phyloP scores from a whole-genome alignment of 2,888 invertebrate species.

The Aporophyla nigra region DNA sequence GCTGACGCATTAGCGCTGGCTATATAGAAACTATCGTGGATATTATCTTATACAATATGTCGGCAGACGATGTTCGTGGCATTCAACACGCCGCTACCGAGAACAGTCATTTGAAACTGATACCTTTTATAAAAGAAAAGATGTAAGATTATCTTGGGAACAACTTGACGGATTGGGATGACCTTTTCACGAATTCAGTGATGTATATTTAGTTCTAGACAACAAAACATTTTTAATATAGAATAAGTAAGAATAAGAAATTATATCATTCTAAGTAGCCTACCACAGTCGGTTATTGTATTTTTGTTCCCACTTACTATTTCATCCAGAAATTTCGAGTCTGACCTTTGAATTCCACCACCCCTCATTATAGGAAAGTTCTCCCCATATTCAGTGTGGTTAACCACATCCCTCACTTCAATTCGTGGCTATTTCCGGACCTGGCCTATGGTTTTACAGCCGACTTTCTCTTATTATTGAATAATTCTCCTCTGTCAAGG shows the following conservation, averaged over 20 bases:
- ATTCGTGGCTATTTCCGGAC: conserved; percentile 9
- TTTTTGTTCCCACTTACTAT: neutral
- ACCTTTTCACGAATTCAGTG: conserved; percentile 24
- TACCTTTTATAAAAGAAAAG: conserved; percentile 16
- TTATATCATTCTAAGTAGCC: neutral
- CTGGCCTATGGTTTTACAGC: neutral
- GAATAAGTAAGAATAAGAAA: neutral
- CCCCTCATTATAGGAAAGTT: neutral
- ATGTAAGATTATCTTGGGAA: conserved; percentile 20
- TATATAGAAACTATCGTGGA: conserved; percentile 49
- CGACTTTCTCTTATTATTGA: conserved; percentile 27
- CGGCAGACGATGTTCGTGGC: conserved; percentile 20
- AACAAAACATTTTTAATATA: conserved; percentile 9
- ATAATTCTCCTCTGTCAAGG: conserved; percentile 17
- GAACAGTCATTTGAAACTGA: conserved; percentile 35
- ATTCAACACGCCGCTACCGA: conserved; percentile 25
- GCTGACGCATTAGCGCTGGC: conserved; percentile 60
- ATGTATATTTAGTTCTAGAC: neutral
- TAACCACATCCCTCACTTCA: conserved; percentile 23
- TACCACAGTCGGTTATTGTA: neutral
- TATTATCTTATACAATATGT: conserved; percentile 33
- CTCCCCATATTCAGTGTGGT: conserved; percentile 9
- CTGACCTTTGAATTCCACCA: conserved; percentile 2
- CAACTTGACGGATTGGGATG: conserved; percentile 17
- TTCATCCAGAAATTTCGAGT: neutral